Percentiles rank a stretch among this genome's conserved stretches.
phyloP scores from a whole-genome alignment of 53 echinoderm and acorn worm genomes.

The Paracentrotus lividus region DNA sequence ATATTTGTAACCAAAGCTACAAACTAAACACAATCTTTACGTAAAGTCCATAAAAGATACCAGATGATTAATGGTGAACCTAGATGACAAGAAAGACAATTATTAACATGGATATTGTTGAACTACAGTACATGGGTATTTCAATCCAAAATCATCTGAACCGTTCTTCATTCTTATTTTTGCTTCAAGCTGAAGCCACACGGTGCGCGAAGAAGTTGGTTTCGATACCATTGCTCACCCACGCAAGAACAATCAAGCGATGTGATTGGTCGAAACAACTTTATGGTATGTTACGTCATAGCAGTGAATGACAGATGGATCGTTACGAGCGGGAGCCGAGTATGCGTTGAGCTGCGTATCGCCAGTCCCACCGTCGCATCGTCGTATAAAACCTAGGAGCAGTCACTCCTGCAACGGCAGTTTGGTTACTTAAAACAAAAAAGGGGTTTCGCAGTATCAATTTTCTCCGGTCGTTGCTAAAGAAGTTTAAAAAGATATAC shows the following conservation, averaged over 20 bases:
- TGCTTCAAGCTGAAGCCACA: neutral
- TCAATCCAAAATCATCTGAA: neutral
- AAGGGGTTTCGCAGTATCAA: neutral
- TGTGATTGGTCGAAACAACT: slow-evolving; percentile 60
- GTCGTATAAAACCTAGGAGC: neutral
- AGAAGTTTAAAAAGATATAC: neutral
- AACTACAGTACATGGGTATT: neutral
- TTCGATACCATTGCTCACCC: slow-evolving; percentile 38
- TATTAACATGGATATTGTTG: neutral
- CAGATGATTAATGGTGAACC: neutral
- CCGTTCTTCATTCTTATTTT: slow-evolving; percentile 7
- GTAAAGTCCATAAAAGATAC: no score
- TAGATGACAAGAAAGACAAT: neutral
- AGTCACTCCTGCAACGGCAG: slow-evolving; percentile 1
- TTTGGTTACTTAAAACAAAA: slow-evolving; percentile 44
- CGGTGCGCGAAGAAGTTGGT: neutral
- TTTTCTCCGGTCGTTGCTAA: slow-evolving; percentile 6
- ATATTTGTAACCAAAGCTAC: no score
- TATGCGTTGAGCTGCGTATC: neutral
- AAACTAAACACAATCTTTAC: no score
- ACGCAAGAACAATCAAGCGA: neutral
- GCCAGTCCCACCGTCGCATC: neutral
- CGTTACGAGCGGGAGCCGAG: neutral
- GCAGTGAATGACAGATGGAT: slow-evolving; percentile 42
- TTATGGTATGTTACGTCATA: slow-evolving; percentile 32